Evolutionary conservation across 2,113 vertebrate species (phyloP).

Genomic region (Prionailurus viverrinus): DNA sequence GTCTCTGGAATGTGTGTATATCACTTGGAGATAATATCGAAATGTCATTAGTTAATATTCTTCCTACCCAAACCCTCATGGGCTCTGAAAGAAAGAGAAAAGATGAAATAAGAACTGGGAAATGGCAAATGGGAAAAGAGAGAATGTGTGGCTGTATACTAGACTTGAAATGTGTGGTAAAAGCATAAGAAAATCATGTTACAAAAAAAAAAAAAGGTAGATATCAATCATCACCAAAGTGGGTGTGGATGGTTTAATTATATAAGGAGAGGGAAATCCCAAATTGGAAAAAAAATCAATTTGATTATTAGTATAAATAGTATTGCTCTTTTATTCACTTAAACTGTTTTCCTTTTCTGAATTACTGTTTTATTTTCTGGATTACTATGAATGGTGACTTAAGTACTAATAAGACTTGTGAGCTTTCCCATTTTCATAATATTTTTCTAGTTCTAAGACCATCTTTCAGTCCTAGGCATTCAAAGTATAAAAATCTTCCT

Average conservation of each 20-base stretch:
- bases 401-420: background rate
- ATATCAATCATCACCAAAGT: too few relatives aligned
- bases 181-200: background rate
- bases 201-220: background rate
- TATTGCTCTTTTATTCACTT: background rate
- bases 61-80: background rate
- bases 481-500: background rate
- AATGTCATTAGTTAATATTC: background rate
- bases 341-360: background rate
- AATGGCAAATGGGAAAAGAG: background rate
- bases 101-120: background rate
- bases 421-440: background rate
- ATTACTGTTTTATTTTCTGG: background rate
- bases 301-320: background rate
- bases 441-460: background rate
- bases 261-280: rapidly evolving
- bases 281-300: background rate
- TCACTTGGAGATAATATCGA: background rate
- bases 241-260: background rate
- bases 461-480: too few relatives aligned
- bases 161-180: too few relatives aligned
- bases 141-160: background rate
- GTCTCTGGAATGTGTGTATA: background rate
- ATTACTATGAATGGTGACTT: background rate
- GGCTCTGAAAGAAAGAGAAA: background rate